Base-by-base conservation (phyloP, 1,140 invertebrate species). In the Megalonaias nervosa region DNA sequence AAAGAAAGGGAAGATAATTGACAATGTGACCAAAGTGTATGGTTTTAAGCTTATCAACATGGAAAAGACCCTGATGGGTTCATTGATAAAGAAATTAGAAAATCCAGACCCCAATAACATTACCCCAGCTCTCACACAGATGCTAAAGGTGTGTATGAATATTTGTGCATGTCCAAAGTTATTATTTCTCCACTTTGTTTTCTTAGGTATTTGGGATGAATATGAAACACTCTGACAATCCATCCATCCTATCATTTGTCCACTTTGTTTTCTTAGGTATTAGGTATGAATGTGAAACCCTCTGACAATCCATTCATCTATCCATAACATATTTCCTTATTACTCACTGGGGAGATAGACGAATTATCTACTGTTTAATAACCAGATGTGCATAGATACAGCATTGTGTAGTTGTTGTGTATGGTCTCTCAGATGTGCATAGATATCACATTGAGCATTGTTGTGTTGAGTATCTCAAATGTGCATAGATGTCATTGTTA, bases 1-100 rank as follows among this genome's bases (percentile, higher is more conserved):
- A 60, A 81, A 82, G 71, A 85, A 85, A 74, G 83, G 83, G 5
- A 31, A 72, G 23, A 77, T 83, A 23, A 61, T 85, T 13, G 83
- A 85, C 64, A 82, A 85, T 57, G 57, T 85, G 48, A 26, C 71
- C n/a, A 77, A 77, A 58, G 69, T 76, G 9, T 85, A 77, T 73
- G 83, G 72, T 16, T 76, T 85, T 58, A 70, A 81, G 38, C 68
- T 79, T 55, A 75, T 85, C 19, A 83, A 78, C 67, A 65, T 76
- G 15, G 83, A 85, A 56, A 75, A 82, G 17, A 58, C 81, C 58
- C 77, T 85, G 14, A n/a, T 78, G 21, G 21, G 71, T 60, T 76
- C 79, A 38, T 67, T 85, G 11, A 72, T 80, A 1, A 77, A 74
- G 57, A 85, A 83, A 66, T 56, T 85, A 31, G 57, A 78, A 60